Evolutionary conservation across 2,888 invertebrate genomes (phyloP).

Genomic region (Osedax frankpressi): DNA sequence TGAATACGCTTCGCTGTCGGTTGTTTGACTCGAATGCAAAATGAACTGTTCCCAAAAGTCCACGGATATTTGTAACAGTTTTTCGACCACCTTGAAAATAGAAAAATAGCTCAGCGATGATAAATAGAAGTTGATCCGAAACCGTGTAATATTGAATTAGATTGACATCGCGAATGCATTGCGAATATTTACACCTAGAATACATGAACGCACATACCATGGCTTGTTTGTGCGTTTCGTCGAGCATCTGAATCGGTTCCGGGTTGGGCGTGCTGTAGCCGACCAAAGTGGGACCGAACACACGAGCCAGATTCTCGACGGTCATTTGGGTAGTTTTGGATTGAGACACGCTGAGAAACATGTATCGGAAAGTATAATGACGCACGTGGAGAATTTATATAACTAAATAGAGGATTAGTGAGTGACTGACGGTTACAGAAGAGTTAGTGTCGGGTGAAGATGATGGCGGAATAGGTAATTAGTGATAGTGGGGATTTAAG

Average conservation of each 20-base stretch:
- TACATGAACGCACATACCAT: slow-evolving; percentile 30
- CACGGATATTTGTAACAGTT: slow-evolving; percentile 18
- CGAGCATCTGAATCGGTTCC: slow-evolving; percentile 54
- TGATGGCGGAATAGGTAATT: no score
- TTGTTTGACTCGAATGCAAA: neutral
- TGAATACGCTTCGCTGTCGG: neutral
- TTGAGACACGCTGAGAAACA: slow-evolving; percentile 70
- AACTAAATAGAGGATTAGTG: no score
- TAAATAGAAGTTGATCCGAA: no score
- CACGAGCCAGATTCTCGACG: slow-evolving; percentile 68
- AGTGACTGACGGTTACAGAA: no score
- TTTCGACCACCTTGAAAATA: slow-evolving; percentile 24
- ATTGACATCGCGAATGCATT: neutral
- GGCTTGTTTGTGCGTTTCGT: slow-evolving; percentile 62
- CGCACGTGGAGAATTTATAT: no score
- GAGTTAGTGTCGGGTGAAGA: no score
- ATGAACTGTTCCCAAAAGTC: slow-evolving; percentile 23
- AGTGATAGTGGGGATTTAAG: no score
- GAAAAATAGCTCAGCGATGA: no score
- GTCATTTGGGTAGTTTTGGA: slow-evolving; percentile 81
- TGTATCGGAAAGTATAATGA: no score
- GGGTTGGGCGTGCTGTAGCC: slow-evolving; percentile 70
- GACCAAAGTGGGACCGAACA: slow-evolving; percentile 85
- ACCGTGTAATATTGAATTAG: no score
- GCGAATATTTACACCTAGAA: neutral